phyloP scores from a whole-genome alignment of 2,113 vertebrate species.

The Piaya cayana region DNA sequence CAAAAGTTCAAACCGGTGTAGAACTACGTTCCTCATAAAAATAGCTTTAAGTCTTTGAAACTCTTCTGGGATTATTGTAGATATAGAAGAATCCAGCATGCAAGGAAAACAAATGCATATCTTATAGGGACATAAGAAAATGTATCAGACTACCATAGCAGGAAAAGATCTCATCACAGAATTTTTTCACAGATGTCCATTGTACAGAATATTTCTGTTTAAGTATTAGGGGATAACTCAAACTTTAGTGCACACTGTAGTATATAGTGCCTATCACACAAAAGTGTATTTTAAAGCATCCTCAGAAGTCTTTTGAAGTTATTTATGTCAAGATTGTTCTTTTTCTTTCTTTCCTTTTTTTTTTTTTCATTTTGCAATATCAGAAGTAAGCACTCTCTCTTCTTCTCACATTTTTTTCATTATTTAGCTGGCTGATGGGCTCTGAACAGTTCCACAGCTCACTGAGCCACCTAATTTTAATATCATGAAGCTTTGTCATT shows the following conservation, averaged over 20 bases:
- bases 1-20: neutral
- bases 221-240: neutral
- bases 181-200: neutral
- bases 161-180: neutral
- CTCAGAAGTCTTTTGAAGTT: neutral
- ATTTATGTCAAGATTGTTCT: neutral
- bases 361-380: neutral
- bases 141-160: neutral
- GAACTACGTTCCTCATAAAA: neutral
- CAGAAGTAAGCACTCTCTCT: constrained; percentile 14
- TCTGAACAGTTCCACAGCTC: constrained; percentile 29
- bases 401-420: constrained; percentile 20
- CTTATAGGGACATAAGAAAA: neutral
- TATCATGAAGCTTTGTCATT: constrained; percentile 51
- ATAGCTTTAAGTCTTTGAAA: neutral
- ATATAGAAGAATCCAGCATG: neutral
- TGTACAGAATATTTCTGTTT: neutral
- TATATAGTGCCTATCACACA: neutral
- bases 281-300: neutral
- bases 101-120: neutral
- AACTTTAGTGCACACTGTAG: neutral
- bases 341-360: neutral
- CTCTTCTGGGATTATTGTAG: neutral
- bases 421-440: constrained; percentile 65
- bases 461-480: constrained; percentile 55